A percentile compares a stretch with the other conserved stretches of the same genome.
These are phyloP conservation scores for Drosophila formosana DNA, from an alignment of 2,888 invertebrate species.

Conservation along the genomic window DNA sequence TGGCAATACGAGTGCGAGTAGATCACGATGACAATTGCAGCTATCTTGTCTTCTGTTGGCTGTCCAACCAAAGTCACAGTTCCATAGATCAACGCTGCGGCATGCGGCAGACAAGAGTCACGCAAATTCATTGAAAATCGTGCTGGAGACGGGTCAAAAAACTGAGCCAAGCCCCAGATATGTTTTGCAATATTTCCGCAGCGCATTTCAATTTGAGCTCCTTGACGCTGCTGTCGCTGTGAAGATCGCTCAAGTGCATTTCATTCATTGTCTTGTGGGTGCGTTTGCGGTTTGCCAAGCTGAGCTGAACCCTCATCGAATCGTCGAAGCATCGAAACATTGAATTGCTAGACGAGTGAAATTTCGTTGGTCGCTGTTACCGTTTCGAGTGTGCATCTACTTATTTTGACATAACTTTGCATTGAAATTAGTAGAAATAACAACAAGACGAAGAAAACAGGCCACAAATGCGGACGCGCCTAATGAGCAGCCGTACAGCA, in stretches of 20 bases:
- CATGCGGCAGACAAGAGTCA: conserved; percentile 56
- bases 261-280: conserved; percentile 43
- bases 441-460: conserved; percentile 17
- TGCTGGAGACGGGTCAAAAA: conserved; percentile 57
- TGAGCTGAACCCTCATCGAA: background rate
- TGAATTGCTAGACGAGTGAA: conserved; percentile 32
- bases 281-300: conserved; percentile 26
- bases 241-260: conserved; percentile 59
- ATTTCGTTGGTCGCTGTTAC: conserved; percentile 22
- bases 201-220: conserved; percentile 42
- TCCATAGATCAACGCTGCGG: conserved; percentile 58
- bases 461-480: conserved; percentile 45
- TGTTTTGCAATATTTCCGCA: conserved; percentile 11
- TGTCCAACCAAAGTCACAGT: conserved; percentile 27
- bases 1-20: conserved; percentile 36
- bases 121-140: conserved; percentile 59
- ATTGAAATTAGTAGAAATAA: conserved; percentile 50
- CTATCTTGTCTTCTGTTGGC: background rate
- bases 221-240: conserved; percentile 23
- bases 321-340: background rate
- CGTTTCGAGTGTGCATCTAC: conserved; percentile 38
- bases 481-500: conserved; percentile 65
- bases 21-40: conserved; percentile 52
- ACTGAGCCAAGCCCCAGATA: conserved; percentile 23
- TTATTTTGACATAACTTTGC: conserved; percentile 50